Evolutionary conservation across 2,113 vertebrate species (phyloP), one percentile per base, ranked within the genome.

Genomic region (Rhabdornis inornatus): DNA sequence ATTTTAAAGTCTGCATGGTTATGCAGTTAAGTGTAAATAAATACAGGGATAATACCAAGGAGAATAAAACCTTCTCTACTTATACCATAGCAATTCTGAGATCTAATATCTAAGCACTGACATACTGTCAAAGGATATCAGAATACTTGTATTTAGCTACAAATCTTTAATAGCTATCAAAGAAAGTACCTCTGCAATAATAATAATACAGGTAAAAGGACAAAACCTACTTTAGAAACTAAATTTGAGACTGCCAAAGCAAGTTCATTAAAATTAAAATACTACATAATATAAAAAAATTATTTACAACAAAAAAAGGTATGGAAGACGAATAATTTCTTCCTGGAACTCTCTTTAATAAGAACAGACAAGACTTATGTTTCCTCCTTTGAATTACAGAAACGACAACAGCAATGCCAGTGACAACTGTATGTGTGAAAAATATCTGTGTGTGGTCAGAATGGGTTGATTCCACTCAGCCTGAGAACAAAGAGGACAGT

Each of bases 381-480:
- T 63, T 61, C 10, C 15, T 71, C 6, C 15, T 80, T 70, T 60
- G 28, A 71, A 52, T 79, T 44, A 17, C 90, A 98, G 98, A 90
- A 69, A 25, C 31, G 0, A 57, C 70, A 33, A 24, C 33, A 0
- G 3, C 81, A 77, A 20, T 7, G 45, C 39, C 71, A 53, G 27
- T 28, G 28, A 91, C 97, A 77, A 97, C 95, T 1, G 88, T 95
- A 28, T 98, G 98, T 16, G 96, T 98, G 8, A 92, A 40, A 4
- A 53, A 96, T 2, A 19, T 69, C 22, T 98, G 98, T 68, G 11
- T 0, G 2, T 98, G 98, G 98, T 97, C 98, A 3, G 33, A 44
- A 33, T 98, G 98, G 98, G 97, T 94, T 6, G 96, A 98, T 18
- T 19, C 59, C 7, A 76, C 45, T n/a, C 53, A 45, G 20, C 98